phyloP scores from a whole-genome alignment of 2,113 vertebrate species.

The Neolamprologus brichardi region DNA sequence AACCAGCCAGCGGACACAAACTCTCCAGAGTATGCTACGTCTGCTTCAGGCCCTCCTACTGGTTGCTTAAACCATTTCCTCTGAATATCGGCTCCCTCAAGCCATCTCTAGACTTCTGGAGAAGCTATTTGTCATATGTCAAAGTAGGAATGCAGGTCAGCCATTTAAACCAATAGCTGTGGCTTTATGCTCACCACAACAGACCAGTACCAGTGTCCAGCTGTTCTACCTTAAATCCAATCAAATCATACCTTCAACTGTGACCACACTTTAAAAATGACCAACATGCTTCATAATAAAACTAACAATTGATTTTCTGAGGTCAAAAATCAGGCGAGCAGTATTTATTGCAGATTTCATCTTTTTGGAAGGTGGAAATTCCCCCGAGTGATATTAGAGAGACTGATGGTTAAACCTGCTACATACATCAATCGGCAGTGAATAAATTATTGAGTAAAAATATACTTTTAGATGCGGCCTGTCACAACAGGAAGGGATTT shows the following conservation, averaged over 20 bases:
- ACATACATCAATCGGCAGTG: background rate
- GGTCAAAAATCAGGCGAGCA: background rate
- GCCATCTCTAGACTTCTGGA: background rate
- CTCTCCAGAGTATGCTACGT: background rate
- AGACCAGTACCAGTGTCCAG: background rate
- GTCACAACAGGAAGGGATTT: background rate
- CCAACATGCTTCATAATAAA: background rate
- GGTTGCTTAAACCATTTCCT: background rate
- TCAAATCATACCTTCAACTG: background rate
- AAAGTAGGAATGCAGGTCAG: background rate
- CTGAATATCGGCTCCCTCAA: fast-evolving
- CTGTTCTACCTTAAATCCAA: background rate
- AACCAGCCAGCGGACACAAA: background rate
- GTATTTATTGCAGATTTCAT: background rate
- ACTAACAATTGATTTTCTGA: background rate
- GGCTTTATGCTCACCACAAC: fast-evolving
- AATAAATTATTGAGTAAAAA: fast-evolving
- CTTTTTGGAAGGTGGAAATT: background rate
- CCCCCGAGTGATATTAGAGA: background rate
- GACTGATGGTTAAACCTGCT: background rate
- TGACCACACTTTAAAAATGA: fast-evolving
- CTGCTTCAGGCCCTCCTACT: background rate
- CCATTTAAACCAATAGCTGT: background rate
- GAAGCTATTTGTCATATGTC: background rate
- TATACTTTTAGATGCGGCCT: background rate